Base-by-base conservation (phyloP, 1,140 invertebrate genomes). In the Hyphantria cunea region DNA sequence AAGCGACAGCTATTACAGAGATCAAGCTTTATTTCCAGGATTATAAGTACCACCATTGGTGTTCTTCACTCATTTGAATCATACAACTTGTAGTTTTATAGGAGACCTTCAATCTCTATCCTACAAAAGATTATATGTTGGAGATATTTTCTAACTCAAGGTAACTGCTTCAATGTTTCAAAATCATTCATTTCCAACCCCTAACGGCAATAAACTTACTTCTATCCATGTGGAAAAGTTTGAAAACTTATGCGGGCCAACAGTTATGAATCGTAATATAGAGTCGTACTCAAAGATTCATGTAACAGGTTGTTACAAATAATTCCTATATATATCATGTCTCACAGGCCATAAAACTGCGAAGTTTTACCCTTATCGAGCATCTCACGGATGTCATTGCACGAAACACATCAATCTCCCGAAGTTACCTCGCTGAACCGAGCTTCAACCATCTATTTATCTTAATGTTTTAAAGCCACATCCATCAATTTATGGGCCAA, bases 391-490 rank as follows among this genome's bases (percentile, higher is more conserved):
- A 54, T 66, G 73, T 70, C 67, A 70, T 33, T 68, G 41, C 54
- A 32, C 34, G 53, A 66, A 68, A 72, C 65, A 70, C 68, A 76
- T 73, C 70, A 73, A 76, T 76, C 70, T 68, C 56, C 10, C 13
- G 11, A 25, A 25, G 17, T 25, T 25, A 25, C 17, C 17, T 25
- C 17, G 5, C 17, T 25, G 17, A 25, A 5, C 17, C 17, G 17
- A 5, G 17, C 17, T 5, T 39, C 49, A 62, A 14, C 52, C 34
- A 71, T 66, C 72, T 70, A 74, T 69, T 71, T 50, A 64, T 69
- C 63, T 72, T 71, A 71, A 71, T 64, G 63, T 59, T 68, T 60
- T 39, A 52, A 64, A 63, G 64, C 65, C 65, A 48, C 56, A 55
- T 68, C 68, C 65, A 70, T 71, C 63, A 74, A 68, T 74, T 42